These are phyloP conservation scores for Balaenoptera acutorostrata DNA, from an alignment of 2,113 vertebrate genomes.

Conservation along the genomic window DNA sequence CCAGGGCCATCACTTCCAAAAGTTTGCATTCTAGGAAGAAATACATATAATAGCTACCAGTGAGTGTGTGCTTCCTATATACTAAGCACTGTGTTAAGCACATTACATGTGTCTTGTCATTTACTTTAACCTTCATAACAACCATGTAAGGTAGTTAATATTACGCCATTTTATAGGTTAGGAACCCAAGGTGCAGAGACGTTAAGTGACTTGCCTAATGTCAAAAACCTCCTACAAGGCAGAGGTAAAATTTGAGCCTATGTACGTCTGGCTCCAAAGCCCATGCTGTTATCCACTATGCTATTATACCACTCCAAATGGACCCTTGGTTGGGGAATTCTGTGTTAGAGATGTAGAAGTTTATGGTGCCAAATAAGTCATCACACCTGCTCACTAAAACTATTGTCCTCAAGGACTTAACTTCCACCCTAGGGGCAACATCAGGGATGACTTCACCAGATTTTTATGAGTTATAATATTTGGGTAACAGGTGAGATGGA, in stretches of 20 bases:
- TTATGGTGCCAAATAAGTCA: neutral
- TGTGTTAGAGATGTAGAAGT: neutral
- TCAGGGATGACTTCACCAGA: neutral
- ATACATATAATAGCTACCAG: neutral
- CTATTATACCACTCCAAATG: neutral
- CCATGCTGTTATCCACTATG: neutral
- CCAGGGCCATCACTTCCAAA: neutral
- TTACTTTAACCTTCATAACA: neutral
- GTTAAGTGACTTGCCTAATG: neutral
- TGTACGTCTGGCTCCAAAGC: neutral
- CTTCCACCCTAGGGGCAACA: neutral
- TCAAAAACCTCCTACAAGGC: neutral
- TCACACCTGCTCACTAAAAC: neutral
- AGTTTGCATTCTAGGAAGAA: slow-evolving; percentile 6
- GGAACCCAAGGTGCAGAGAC: neutral
- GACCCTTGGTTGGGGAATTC: neutral
- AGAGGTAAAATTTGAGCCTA: neutral
- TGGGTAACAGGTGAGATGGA: neutral
- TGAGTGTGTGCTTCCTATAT: neutral
- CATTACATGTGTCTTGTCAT: neutral
- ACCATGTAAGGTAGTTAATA: neutral
- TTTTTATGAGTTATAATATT: neutral
- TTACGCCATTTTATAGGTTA: neutral
- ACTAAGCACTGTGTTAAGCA: neutral
- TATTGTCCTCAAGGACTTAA: neutral